Evolutionary conservation across 2,797 vertebrate species (phyloP).

Genomic region (Chaetophractus vellerosus): DNA sequence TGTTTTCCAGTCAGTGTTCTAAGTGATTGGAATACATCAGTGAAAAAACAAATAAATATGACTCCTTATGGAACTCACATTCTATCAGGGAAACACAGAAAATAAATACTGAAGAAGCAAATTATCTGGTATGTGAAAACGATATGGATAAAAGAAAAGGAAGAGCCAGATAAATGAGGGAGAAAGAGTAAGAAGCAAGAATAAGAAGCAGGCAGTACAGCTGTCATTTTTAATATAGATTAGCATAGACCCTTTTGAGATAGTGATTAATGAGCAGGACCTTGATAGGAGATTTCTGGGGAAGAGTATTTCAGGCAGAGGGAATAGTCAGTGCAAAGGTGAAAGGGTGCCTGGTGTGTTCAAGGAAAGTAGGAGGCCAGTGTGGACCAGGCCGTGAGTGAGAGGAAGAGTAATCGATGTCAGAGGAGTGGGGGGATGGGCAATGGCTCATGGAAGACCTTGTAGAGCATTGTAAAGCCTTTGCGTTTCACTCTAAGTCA

Average conservation of each 20-base stretch:
- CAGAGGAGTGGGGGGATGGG: background rate
- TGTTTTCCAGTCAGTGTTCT: no score
- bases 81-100: no score
- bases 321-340: background rate
- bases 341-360: background rate
- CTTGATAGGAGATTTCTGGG: background rate
- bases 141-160: no score
- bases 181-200: background rate
- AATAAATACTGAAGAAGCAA: no score
- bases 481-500: constrained; percentile 23
- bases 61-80: no score
- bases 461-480: background rate
- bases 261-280: constrained; percentile 1
- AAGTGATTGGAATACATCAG: no score
- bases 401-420: background rate
- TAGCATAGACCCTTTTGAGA: background rate
- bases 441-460: background rate
- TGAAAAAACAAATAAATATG: no score
- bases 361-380: background rate
- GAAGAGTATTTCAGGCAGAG: background rate
- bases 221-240: background rate
- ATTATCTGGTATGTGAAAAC: no score
- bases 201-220: background rate
- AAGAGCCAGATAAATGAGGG: no score
- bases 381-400: background rate